These are phyloP conservation scores for Palythoa grandis DNA, from an alignment of 92 coral and sea anemone genomes.

Conservation along the genomic window DNA sequence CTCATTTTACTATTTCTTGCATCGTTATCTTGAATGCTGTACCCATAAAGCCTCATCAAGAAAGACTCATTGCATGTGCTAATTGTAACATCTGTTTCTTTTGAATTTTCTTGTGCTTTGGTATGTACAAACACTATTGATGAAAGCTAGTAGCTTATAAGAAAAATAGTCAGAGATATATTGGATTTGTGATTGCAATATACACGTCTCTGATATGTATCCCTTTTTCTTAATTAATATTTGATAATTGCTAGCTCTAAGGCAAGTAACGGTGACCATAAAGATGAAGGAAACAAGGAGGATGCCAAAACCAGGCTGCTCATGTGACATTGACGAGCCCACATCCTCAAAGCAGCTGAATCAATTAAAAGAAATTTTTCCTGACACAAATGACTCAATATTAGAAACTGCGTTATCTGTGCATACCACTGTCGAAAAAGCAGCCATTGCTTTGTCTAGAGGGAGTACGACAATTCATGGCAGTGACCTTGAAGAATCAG, in stretches of 20 bases:
- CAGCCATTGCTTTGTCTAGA: slow-evolving; percentile 1
- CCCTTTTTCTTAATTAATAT: background rate
- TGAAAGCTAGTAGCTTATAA: too few species aligned
- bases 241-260: background rate
- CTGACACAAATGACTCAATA: background rate
- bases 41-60: too few species aligned
- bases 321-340: background rate
- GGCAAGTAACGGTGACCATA: background rate
- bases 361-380: background rate
- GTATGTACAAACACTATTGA: too few species aligned
- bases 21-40: too few species aligned
- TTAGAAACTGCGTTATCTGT: background rate
- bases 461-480: background rate
- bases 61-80: too few species aligned
- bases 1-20: too few species aligned
- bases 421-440: background rate
- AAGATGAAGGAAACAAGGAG: background rate
- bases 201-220: too few species aligned
- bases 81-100: too few species aligned
- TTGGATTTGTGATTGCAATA: too few species aligned
- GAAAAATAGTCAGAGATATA: too few species aligned
- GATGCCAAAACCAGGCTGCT: slow-evolving; percentile 3
- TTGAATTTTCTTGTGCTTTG: too few species aligned
- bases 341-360: background rate
- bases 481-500: slow-evolving; percentile 27